Evolutionary conservation across 1,140 invertebrate genomes (phyloP), one percentile per base, ranked within the genome.

Genomic region (Sycophila sp.): DNA sequence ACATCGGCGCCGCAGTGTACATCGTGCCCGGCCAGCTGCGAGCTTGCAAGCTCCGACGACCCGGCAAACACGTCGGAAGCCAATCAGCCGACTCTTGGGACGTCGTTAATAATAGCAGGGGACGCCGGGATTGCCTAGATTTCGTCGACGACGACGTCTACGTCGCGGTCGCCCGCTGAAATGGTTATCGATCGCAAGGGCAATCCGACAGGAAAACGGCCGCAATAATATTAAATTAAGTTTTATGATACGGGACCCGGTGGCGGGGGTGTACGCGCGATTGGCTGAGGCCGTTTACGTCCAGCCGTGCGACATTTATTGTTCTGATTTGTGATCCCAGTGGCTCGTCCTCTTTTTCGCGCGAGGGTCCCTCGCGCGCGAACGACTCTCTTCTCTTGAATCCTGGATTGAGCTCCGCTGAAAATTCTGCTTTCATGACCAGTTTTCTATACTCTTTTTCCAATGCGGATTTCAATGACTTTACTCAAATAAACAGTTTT

Each of bases 71-170:
- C 71, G 65, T 77, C 73, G 74, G 78, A 78, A 79, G 74, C 73
- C 76, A 77, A 79, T 79, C 76, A 78, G 69, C 49, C 32, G n/a
- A 51, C 45, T 42, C 64, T 53, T 17, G 69, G 65, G 69, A n/a
- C 73, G 74, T 73, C 78, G 75, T 80, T 79, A 77, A 80, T 79
- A 79, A 80, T 74, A 59, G 60, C 65, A 67, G 53, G 58, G 59
- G 64, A 10, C 59, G 70, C 42, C 55, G 47, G 36, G 62, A 65
- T 69, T 56, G 60, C 15, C 26, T n/a, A 53, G 60, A 60, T 65
- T 58, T 60, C n/a, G 42, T 22, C n/a, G n/a, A n/a, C n/a, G n/a
- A n/a, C n/a, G n/a, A n/a, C n/a, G n/a, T n/a, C n/a, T n/a, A n/a
- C n/a, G 38, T 3, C 19, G 10, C 8, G 53, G 22, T 15, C 10